phyloP scores from a whole-genome alignment of 2,113 vertebrate genomes.

The Bombycilla garrulus region DNA sequence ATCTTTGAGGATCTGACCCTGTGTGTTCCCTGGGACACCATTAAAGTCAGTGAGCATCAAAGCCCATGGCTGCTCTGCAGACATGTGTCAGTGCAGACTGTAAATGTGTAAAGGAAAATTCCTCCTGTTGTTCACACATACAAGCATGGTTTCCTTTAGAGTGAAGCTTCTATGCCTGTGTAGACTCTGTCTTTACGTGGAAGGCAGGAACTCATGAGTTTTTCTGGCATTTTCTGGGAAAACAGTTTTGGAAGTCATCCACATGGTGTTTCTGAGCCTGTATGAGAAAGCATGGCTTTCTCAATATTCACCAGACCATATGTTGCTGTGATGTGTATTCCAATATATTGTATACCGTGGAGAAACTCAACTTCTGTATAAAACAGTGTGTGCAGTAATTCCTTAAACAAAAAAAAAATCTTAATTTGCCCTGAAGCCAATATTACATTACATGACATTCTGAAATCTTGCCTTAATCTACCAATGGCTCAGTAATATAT shows the following conservation, averaged over 20 bases:
- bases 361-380: background rate
- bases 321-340: background rate
- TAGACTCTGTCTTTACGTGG: background rate
- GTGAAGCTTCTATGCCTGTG: background rate
- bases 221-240: background rate
- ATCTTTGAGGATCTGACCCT: background rate
- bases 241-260: background rate
- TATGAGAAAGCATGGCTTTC: background rate
- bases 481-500: background rate
- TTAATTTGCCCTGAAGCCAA: background rate
- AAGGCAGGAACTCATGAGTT: background rate
- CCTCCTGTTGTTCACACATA: conserved; percentile 13
- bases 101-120: background rate
- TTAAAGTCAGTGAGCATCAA: background rate
- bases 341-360: background rate
- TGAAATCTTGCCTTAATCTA: background rate
- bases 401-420: background rate
- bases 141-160: background rate
- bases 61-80: background rate
- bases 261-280: background rate
- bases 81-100: background rate
- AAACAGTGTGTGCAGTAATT: background rate
- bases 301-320: background rate
- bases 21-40: background rate
- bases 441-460: background rate